Evolutionary conservation across 2,797 vertebrate species (phyloP).

Genomic region (Acomys russatus): DNA sequence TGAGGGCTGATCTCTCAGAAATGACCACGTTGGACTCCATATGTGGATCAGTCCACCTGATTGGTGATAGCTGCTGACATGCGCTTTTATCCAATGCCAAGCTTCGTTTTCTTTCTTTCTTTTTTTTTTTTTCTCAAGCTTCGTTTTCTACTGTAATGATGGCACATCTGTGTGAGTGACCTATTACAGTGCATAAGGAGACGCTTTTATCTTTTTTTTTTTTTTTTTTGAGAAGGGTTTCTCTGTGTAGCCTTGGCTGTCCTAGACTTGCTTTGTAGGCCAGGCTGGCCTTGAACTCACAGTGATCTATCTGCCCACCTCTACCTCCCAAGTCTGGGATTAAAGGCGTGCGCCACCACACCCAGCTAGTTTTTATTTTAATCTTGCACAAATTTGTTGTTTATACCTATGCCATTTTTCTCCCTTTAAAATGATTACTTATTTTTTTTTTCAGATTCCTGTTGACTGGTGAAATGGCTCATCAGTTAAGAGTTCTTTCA

Average conservation of each 20-base stretch:
- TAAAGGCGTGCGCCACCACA: too few species aligned
- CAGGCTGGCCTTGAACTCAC: too few species aligned
- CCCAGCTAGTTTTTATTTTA: constrained; percentile 72
- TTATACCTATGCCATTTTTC: constrained; percentile 55
- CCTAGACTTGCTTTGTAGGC: too few species aligned
- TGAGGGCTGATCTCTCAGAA: constrained; percentile 67
- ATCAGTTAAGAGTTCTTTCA: too few species aligned
- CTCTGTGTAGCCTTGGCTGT: too few species aligned
- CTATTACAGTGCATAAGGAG: neutral
- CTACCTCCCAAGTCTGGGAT: too few species aligned
- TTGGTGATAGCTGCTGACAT: constrained; percentile 43
- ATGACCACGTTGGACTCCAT: constrained; percentile 55
- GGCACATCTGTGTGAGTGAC: constrained; percentile 60
- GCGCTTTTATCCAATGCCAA: constrained; percentile 27
- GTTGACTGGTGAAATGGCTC: too few species aligned
- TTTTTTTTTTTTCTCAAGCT: constrained; percentile 10
- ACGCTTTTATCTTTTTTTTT: constrained; percentile 60
- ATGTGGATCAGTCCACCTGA: constrained; percentile 37
- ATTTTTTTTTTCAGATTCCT: too few species aligned
- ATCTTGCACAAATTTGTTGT: constrained; percentile 36
- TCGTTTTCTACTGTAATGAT: constrained; percentile 51
- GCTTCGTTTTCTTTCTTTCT: constrained; percentile 3
- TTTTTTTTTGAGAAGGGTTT: too few species aligned
- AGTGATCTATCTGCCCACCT: too few species aligned
- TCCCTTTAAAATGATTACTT: neutral